Conservation (phyloP, 2,888 invertebrate genomes). For the Synergus laeviventris region DNA sequence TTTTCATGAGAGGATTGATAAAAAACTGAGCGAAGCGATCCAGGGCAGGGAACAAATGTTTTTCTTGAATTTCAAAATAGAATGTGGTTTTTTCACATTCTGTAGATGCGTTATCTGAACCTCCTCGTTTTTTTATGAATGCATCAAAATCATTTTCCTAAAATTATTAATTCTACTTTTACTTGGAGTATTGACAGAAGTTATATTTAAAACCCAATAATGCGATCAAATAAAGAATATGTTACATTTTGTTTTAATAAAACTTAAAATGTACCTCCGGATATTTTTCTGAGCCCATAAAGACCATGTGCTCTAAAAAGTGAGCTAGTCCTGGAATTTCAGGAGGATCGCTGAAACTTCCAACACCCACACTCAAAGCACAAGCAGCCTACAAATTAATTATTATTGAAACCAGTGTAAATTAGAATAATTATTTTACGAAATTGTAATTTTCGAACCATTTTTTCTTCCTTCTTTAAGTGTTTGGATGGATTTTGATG, state of each 20-base stretch:
- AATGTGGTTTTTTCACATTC: conserved; percentile 92
- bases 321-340: conserved; percentile 89
- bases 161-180: background rate
- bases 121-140: conserved; percentile 84
- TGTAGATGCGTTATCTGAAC: conserved; percentile 91
- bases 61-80: conserved; percentile 92
- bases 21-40: conserved; percentile 94
- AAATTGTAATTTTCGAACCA: conserved; percentile 58
- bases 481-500: conserved; percentile 55
- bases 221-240: background rate
- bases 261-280: conserved; percentile 81
- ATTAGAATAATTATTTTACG: background rate
- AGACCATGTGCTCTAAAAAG: conserved; percentile 94
- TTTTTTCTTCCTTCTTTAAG: conserved; percentile 68
- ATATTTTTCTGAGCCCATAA: conserved; percentile 95
- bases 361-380: conserved; percentile 85
- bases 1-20: conserved; percentile 89
- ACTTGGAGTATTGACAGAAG: background rate
- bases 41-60: conserved; percentile 85
- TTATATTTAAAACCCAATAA: background rate
- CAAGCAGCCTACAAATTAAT: conserved; percentile 81
- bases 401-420: background rate
- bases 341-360: conserved; percentile 87
- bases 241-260: background rate
- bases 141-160: conserved; percentile 73